phyloP scores from a whole-genome alignment of 2,797 vertebrate species.

The Gymnoscopelus braueri region DNA sequence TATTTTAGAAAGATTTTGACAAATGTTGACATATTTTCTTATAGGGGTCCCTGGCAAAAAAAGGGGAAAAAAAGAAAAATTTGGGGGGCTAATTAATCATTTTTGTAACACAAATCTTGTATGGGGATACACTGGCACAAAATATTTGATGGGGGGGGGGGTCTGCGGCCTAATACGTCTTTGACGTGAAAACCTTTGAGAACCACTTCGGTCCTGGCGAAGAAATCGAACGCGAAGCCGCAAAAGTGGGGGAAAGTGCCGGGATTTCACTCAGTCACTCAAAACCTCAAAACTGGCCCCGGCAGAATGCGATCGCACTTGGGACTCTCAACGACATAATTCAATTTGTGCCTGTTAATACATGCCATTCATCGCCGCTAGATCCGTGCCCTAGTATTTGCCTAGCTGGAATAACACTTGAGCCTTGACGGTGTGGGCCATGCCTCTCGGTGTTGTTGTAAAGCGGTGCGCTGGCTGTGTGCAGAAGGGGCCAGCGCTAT shows the following conservation, averaged over 20 bases:
- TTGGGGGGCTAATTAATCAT: too few species aligned
- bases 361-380: conserved; percentile 54
- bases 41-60: too few species aligned
- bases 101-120: too few species aligned
- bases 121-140: too few species aligned
- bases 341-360: conserved; percentile 76
- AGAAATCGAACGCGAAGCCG: too few species aligned
- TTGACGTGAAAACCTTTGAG: too few species aligned
- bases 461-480: conserved; percentile 54
- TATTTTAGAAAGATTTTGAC: too few species aligned
- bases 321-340: conserved; percentile 66
- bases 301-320: conserved; percentile 16
- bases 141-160: too few species aligned
- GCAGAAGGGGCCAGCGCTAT: conserved; percentile 52
- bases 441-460: conserved; percentile 56
- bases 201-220: too few species aligned
- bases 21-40: too few species aligned
- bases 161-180: too few species aligned
- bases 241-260: conserved; percentile 27
- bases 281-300: conserved; percentile 38
- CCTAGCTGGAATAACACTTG: conserved; percentile 80
- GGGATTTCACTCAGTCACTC: conserved; percentile 44
- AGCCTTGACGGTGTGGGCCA: conserved; percentile 38
- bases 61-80: too few species aligned
- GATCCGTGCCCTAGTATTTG: conserved; percentile 65